Base-by-base conservation (phyloP, 64 coral and sea anemone species). In the Montipora sp. region DNA sequence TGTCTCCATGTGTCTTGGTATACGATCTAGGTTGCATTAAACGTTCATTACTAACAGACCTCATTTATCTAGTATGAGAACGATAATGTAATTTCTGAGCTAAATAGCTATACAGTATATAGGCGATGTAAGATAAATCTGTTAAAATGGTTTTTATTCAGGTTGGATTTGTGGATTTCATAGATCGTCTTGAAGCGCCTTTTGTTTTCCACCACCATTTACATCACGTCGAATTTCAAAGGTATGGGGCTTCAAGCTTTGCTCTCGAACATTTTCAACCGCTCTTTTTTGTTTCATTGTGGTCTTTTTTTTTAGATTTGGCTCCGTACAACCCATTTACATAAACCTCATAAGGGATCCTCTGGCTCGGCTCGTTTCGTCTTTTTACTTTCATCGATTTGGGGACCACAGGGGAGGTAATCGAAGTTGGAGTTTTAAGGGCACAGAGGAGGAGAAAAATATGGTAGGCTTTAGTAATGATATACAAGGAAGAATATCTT, bases 311-410 rank as follows among this genome's bases (percentile, higher is more conserved):
- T 93, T 27, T 58, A 96, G 95, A 59, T 90, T 96, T 93, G 59
- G 80, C 3, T 80, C 79, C 5, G 48, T 85, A 19, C 91, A 89
- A 43, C 90, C 91, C 6, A 89, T 73, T 51, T 93, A 96, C 75
- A 93, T 96, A 2, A 96, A 96, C 75, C 50, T 96, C 3, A 93
- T 96, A 74, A 47, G 95, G 49, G 91, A 96, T 66, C 95, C 95
- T 0, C 11, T 93, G 0, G 57, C 88, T 13, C 91, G 95, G 0
- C 15, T 92, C 8, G 95, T 96, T 14, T 93, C 95, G 53, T 20
- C 70, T 15, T 96, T 90, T 81, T 93, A 96, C 80, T 96, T 87
- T 60, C 55, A 5, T 24, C 72, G 95, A 73, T 96, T 93, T 80
- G 95, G 95, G 10, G 95, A 96, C 77, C 65, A 87, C 47, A 90